Percentiles rank a stretch among this genome's conserved stretches.
Conservation (phyloP, 1,140 invertebrate genomes). For the Diuraphis noxia region DNA sequence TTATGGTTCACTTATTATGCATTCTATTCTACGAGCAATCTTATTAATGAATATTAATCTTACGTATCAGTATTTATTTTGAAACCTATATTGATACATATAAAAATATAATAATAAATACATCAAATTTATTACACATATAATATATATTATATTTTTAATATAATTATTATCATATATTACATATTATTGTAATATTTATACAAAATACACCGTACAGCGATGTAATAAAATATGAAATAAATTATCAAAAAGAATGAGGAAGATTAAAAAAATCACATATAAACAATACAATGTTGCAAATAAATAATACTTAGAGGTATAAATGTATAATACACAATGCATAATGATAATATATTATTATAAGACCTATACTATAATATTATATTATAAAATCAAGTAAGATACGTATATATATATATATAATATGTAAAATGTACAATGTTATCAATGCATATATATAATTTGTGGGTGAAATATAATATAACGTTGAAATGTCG, state of each 20-base stretch:
- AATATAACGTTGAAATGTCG: neutral
- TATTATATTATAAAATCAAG: neutral
- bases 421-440: neutral
- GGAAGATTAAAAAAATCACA: neutral
- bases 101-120: neutral
- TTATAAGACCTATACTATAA: neutral
- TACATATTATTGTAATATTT: neutral
- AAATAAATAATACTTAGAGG: neutral
- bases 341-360: too few species aligned
- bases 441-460: neutral
- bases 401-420: neutral
- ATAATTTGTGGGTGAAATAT: neutral
- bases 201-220: conserved; percentile 1
- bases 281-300: neutral
- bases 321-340: neutral
- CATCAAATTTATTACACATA: neutral
- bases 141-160: neutral
- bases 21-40: neutral
- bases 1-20: neutral
- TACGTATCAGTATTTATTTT: neutral
- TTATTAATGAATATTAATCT: neutral
- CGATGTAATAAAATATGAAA: neutral
- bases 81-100: neutral
- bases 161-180: neutral
- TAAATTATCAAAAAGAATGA: neutral